Conservation (phyloP, 1,140 invertebrate species). For the Lucilia sericata region DNA sequence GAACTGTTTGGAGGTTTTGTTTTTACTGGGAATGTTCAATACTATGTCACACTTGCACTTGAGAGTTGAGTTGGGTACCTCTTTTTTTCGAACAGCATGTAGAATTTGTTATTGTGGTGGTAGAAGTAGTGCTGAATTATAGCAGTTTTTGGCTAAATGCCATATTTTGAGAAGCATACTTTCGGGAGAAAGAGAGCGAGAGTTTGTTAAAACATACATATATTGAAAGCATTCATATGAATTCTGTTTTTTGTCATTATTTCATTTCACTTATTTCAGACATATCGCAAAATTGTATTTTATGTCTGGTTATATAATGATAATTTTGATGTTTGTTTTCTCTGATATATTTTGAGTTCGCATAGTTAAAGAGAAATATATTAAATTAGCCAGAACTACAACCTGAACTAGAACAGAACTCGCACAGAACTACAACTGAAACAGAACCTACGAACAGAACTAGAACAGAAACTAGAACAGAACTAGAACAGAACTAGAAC, state of each 20-base stretch:
- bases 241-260: background rate
- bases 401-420: too few species aligned
- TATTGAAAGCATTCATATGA: too few species aligned
- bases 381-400: too few species aligned
- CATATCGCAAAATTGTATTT: background rate
- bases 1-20: background rate
- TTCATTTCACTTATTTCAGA: background rate
- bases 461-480: too few species aligned
- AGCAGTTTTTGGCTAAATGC: constrained; percentile 6
- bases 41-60: constrained; percentile 19
- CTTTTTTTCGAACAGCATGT: background rate
- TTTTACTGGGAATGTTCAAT: background rate
- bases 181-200: background rate
- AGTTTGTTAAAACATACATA: too few species aligned
- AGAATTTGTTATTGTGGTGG: background rate
- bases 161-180: background rate
- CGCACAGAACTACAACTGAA: too few species aligned
- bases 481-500: too few species aligned
- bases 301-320: background rate
- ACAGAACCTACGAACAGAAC: too few species aligned
- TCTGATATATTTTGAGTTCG: too few species aligned
- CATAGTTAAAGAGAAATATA: too few species aligned
- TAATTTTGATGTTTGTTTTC: background rate
- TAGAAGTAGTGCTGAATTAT: background rate
- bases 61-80: background rate